Base-by-base conservation (phyloP, 2,113 vertebrate species). In the Macrotus californicus region DNA sequence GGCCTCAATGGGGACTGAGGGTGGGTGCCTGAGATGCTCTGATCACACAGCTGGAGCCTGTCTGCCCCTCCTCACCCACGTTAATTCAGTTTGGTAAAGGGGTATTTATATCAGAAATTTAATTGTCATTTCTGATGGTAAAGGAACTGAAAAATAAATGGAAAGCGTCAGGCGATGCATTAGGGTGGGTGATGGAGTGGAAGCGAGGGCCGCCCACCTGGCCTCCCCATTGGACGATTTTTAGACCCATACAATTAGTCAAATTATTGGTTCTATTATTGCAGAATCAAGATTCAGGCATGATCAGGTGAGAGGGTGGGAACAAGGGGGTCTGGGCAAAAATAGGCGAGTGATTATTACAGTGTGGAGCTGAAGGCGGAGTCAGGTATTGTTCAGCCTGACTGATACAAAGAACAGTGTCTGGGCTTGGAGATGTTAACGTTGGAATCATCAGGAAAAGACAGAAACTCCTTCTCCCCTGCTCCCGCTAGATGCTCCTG, bases 81-180 rank as follows among this genome's bases (percentile, higher is more conserved):
- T 85, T 93, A 88, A 96, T 94, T 93, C 66, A 48, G 64, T 76
- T 91, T 75, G 39, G 56, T 85, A 94, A 91, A 93, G 72, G 4
- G 12, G 83, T 66, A 93, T 91, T 96, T 95, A 95, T 16, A 48
- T 31, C 41, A 56, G 34, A 73, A 93, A 85, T 76, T 95, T 80
- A 95, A 95, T 96, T 46, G 59, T 94, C 79, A 92, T 93, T 94
- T 93, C 83, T 88, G 77, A 48, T 76, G 73, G 56, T 88, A 85
- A 75, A 95, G 31, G 39, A 81, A 87, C 70, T 86, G 88, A 80
- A 91, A 93, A 96, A 85, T 93, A 87, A 93, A 91, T 85, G 75
- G 66, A 15, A 96, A 93, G 56, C 89, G 91, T 86, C 83, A 95
- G 87, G 22, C 14, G 11, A 90, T 48, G 36, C 36, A 59, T 75